phyloP scores from a whole-genome alignment of 2,113 vertebrate genomes.

The Coptodon rendalli region DNA sequence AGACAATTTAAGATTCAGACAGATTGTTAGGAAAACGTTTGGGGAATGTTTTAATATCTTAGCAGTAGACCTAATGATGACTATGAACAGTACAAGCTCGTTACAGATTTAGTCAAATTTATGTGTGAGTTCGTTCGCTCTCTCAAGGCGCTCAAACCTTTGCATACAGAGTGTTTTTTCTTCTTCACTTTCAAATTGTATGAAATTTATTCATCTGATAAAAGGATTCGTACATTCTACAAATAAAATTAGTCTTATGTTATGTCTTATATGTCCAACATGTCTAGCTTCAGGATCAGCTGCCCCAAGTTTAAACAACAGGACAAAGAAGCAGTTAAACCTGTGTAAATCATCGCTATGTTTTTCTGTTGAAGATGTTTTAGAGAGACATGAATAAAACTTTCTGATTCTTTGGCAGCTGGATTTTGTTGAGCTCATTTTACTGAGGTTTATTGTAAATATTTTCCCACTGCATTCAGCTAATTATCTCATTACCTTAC shows the following conservation, averaged over 20 bases:
- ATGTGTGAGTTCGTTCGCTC: accelerated
- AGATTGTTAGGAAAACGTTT: background rate
- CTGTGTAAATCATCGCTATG: no score
- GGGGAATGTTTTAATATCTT: background rate
- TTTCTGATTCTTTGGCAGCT: background rate
- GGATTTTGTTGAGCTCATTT: background rate
- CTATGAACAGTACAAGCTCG: background rate
- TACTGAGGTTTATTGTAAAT: background rate
- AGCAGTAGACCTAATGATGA: accelerated
- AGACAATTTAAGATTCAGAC: background rate
- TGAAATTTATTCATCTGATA: background rate
- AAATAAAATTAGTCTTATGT: accelerated
- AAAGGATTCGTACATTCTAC: background rate
- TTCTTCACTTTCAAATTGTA: background rate
- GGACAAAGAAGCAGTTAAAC: background rate
- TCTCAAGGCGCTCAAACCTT: background rate
- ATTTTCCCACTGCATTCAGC: background rate
- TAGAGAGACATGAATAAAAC: background rate
- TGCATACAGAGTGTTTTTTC: background rate
- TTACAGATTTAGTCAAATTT: accelerated
- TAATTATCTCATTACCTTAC: background rate
- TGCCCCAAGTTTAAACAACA: background rate
- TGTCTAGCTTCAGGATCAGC: background rate
- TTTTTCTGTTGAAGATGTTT: background rate
- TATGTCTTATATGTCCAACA: background rate